Percentiles rank a stretch among this genome's conserved stretches.
Evolutionary conservation across 23 tunicate genomes (phyloP).

Genomic region (Botrylloides violaceus): DNA sequence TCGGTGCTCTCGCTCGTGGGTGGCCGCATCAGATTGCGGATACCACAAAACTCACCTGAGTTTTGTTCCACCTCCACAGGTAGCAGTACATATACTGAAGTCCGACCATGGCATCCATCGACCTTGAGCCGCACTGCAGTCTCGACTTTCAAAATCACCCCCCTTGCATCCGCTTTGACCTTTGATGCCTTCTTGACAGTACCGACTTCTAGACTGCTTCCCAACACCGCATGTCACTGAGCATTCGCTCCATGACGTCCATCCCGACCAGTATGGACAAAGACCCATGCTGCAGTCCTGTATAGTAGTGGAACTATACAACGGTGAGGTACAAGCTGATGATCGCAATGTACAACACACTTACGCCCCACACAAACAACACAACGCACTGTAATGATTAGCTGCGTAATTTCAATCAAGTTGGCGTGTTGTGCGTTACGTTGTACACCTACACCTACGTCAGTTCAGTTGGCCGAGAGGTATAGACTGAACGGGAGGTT

Average conservation of each 20-base stretch:
- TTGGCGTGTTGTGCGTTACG: no score
- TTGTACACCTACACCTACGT: no score
- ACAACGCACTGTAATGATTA: no score
- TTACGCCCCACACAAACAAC: no score
- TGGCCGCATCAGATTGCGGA: no score
- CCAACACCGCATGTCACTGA: constrained; percentile 79
- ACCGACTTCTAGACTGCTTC: constrained; percentile 27
- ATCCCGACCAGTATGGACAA: constrained; percentile 92
- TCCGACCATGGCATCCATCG: constrained; percentile 49
- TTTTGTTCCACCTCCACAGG: constrained; percentile 73
- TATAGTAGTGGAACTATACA: no score
- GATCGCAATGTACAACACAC: no score
- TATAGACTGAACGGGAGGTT: no score
- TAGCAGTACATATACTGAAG: constrained; percentile 52
- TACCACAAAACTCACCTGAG: constrained; percentile 6
- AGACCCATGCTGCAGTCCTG: constrained; percentile 48
- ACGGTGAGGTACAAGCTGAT: no score
- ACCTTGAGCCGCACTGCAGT: constrained; percentile 65
- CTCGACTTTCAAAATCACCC: constrained; percentile 18
- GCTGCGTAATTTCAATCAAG: no score
- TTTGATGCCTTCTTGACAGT: constrained; percentile 43
- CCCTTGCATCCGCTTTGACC: constrained; percentile 65
- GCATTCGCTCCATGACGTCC: constrained; percentile 77
- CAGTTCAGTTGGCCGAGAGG: no score
- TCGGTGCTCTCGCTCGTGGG: no score